Base-by-base conservation (phyloP, 2,797 vertebrate species). In the Urophycis tenuis region DNA sequence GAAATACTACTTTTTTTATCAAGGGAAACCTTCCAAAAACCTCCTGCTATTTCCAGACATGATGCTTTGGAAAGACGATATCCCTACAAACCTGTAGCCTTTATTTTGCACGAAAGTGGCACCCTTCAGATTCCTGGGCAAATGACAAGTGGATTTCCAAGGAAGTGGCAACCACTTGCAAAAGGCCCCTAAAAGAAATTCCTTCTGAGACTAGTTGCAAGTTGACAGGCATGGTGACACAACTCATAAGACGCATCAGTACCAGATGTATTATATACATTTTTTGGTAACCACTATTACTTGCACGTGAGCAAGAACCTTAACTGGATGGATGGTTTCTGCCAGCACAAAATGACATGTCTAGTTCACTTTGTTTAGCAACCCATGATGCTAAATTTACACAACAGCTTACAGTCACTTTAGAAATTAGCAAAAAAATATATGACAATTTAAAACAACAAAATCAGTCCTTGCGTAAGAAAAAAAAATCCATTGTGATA, bases 281-380 rank as follows among this genome's bases (percentile, higher is more conserved):
- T 93, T 93, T 94, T 94, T 93, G 93, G 93, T 93, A 92, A 93
- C 92, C 91, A 93, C 91, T 89, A 90, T 92, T 89, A 91, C 92
- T 93, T 91, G 91, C 89, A 90, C 89, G 90, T 91, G 90, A 92
- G 88, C 87, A 90, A 92, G 91, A 92, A 89, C 89, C 89, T 91
- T 87, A 84, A 91, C 87, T 89, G 88, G 90, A 88, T 90, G 90
- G 86, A 89, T 85, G 88, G 90, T 87, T 86, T 87, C 83, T 89
- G 87, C 89, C 88, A 88, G 90, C 85, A 89, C 85, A 89, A 86
- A 90, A 89, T 82, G 87, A 92, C 87, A 87, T 80, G 87, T 83
- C 88, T 79, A 87, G 88, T 89, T 87, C 84, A 87, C 87, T 87
- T 88, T 88, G 83, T 88, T 91, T 86, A 89, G 88, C 82, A 88